Percentiles rank a stretch among this genome's conserved stretches.
Evolutionary conservation across 30 jellyfish, hydroid and myxozoan genomes (phyloP).

Genomic region (Hydractinia symbiolongicarpus): DNA sequence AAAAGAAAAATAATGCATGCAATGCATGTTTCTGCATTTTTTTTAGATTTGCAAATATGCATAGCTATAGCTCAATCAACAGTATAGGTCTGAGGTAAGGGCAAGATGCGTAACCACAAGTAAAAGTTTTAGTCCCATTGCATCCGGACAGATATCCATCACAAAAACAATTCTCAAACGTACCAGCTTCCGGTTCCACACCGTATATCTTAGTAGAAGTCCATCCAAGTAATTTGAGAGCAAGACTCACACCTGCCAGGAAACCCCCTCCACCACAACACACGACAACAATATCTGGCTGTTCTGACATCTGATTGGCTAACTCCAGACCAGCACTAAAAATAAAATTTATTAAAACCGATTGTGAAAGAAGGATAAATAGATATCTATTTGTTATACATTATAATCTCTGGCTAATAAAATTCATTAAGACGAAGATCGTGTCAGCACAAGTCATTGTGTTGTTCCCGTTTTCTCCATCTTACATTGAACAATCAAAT

Average conservation of each 20-base stretch:
- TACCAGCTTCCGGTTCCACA: constrained; percentile 84
- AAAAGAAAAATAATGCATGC: too few species aligned
- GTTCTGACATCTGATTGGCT: constrained; percentile 27
- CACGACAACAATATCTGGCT: constrained; percentile 77
- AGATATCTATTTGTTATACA: neutral
- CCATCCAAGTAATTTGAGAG: constrained; percentile 56
- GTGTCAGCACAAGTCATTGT: too few species aligned
- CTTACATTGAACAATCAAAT: too few species aligned
- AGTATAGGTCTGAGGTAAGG: too few species aligned
- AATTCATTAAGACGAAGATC: neutral
- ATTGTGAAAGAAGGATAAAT: neutral
- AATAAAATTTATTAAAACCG: neutral
- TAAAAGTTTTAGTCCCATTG: too few species aligned
- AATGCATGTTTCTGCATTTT: too few species aligned
- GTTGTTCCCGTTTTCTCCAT: too few species aligned
- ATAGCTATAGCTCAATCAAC: too few species aligned
- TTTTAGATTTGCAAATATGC: too few species aligned
- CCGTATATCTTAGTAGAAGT: constrained; percentile 70
- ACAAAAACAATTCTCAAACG: neutral
- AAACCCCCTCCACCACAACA: constrained; percentile 99
- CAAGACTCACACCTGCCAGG: constrained; percentile 85
- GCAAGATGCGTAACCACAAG: too few species aligned
- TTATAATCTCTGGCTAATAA: neutral
- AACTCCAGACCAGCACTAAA: constrained; percentile 92
- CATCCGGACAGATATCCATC: too few species aligned